phyloP scores from a whole-genome alignment of 1,140 invertebrate genomes.

The Temnothorax nylanderi region DNA sequence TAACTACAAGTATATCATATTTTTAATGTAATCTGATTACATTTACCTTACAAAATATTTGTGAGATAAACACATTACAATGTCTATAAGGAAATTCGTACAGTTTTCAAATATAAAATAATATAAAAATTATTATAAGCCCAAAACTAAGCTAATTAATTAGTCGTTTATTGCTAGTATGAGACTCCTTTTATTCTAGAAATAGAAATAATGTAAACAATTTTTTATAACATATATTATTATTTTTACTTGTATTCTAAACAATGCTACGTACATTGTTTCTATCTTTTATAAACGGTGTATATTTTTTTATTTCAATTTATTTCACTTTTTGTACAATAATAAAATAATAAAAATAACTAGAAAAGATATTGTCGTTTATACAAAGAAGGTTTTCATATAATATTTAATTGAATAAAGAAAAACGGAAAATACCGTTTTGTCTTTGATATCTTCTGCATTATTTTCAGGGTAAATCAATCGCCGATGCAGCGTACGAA shows the following conservation, averaged over 20 bases:
- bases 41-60: background rate
- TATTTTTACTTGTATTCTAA: no score
- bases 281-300: background rate
- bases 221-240: no score
- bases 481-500: conserved; percentile 1
- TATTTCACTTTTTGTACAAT: background rate
- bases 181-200: no score
- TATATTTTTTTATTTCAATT: no score
- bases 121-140: no score
- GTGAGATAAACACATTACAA: background rate
- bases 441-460: background rate
- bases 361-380: background rate
- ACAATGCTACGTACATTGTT: background rate
- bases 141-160: no score
- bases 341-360: background rate
- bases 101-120: no score
- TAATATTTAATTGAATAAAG: background rate
- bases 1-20: background rate
- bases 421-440: background rate
- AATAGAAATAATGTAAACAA: no score
- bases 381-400: background rate
- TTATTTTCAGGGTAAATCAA: conserved; percentile 7
- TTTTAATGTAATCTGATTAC: background rate
- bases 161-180: no score
- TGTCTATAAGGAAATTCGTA: background rate